Evolutionary conservation across 2,797 vertebrate species (phyloP).

Genomic region (Tachyglossus aculeatus): DNA sequence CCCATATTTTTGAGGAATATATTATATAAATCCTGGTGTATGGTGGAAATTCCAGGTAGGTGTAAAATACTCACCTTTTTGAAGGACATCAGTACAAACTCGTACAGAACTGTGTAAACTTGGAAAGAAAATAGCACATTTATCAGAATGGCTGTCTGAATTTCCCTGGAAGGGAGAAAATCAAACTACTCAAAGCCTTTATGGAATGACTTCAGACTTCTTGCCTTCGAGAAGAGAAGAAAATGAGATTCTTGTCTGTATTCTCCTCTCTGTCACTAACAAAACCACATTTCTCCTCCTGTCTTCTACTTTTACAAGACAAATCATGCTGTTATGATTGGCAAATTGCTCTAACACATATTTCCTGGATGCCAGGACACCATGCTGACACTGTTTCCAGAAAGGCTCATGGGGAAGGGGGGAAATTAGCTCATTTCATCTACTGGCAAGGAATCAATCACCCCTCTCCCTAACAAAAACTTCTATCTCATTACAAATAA

Average conservation of each 20-base stretch:
- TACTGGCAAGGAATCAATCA: not conserved
- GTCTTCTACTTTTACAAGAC: slow-evolving; percentile 14
- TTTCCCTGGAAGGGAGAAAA: too few relatives aligned
- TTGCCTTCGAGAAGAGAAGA: not conserved
- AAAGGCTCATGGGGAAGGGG: not conserved
- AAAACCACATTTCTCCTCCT: slow-evolving; percentile 2
- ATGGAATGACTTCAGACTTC: slow-evolving; percentile 1
- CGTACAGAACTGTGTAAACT: too few relatives aligned
- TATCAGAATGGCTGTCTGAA: too few relatives aligned
- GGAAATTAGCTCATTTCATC: accelerated
- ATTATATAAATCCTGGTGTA: too few relatives aligned
- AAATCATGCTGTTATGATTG: slow-evolving; percentile 17
- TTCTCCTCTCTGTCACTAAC: not conserved
- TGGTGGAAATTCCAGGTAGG: too few relatives aligned
- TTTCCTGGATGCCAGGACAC: not conserved
- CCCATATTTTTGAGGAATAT: too few relatives aligned
- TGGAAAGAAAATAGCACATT: too few relatives aligned
- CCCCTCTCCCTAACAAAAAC: not conserved
- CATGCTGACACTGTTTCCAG: accelerated
- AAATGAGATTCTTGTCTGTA: accelerated
- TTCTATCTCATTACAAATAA: slow-evolving; percentile 15
- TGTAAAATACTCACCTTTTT: too few relatives aligned
- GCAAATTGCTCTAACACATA: accelerated
- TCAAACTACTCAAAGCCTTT: too few relatives aligned
- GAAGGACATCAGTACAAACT: too few relatives aligned